Percentiles rank a stretch among this genome's conserved stretches.
Conservation (phyloP, 2,888 invertebrate species). For the Sinopyrophorus schimmeli region DNA sequence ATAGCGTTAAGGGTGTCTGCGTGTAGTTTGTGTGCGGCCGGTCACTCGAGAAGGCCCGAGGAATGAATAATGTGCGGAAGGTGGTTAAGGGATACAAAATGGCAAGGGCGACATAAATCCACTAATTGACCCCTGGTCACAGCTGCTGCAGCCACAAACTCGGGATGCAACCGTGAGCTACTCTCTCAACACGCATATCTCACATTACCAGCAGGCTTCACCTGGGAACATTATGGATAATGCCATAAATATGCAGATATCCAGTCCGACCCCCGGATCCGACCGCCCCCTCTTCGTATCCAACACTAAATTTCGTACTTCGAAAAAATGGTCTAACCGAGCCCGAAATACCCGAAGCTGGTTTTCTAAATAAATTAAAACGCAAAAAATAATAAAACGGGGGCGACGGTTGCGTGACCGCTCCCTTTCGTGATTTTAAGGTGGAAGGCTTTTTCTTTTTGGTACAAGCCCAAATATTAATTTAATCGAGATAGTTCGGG, state of each 20-base stretch:
- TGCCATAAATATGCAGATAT: slow-evolving; percentile 29
- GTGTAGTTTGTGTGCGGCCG: slow-evolving; percentile 26
- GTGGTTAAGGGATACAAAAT: slow-evolving; percentile 42
- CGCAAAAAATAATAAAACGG: not conserved
- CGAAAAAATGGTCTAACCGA: too few species aligned
- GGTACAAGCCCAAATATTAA: too few species aligned
- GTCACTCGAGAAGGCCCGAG: slow-evolving; percentile 31
- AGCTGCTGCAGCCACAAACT: slow-evolving; percentile 42
- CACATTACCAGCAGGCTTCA: slow-evolving; percentile 30
- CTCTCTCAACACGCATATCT: slow-evolving; percentile 33
- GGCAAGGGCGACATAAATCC: slow-evolving; percentile 45
- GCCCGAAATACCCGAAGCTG: too few species aligned
- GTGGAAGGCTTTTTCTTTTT: too few species aligned
- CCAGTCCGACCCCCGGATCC: slow-evolving; percentile 9
- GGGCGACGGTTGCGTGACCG: too few species aligned
- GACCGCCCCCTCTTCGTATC: too few species aligned
- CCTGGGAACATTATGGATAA: slow-evolving; percentile 30
- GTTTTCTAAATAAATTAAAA: not conserved
- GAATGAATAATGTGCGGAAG: slow-evolving; percentile 43
- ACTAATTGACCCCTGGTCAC: slow-evolving; percentile 48
- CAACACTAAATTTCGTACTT: too few species aligned
- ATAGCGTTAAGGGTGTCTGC: slow-evolving; percentile 27
- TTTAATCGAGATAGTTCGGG: too few species aligned
- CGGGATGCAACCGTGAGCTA: slow-evolving; percentile 31
- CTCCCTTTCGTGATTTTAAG: too few species aligned